Conservation (phyloP, 2,797 vertebrate genomes). For the Hemibagrus guttatus region DNA sequence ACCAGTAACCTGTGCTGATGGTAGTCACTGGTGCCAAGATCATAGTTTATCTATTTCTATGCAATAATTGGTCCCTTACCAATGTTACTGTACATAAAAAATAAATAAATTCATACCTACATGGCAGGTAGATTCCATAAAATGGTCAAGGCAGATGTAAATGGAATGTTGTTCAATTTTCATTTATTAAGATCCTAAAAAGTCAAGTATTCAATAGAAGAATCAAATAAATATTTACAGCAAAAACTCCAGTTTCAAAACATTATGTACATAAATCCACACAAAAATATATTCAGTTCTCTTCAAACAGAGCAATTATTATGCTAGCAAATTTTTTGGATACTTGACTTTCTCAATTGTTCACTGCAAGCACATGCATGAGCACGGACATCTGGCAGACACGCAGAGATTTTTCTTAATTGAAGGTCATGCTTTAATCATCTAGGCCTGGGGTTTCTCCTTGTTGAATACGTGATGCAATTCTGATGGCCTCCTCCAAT, state of each 20-base stretch:
- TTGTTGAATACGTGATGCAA: constrained; percentile 98
- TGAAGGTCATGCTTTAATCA: constrained; percentile 77
- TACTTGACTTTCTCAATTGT: constrained; percentile 65
- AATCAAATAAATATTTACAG: constrained; percentile 70
- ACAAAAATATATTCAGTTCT: constrained; percentile 63
- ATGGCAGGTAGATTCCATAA: not conserved
- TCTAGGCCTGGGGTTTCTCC: constrained; percentile 95
- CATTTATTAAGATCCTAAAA: constrained; percentile 52
- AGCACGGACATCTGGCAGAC: not conserved
- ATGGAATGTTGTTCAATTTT: constrained; percentile 12
- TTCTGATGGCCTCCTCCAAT: constrained; percentile 98
- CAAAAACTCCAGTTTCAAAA: constrained; percentile 79
- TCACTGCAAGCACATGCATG: constrained; percentile 53
- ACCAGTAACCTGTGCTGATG: not conserved
- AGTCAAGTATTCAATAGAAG: constrained; percentile 54
- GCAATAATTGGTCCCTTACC: not conserved
- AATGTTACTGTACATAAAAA: not conserved
- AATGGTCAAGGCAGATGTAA: not conserved
- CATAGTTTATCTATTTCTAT: not conserved
- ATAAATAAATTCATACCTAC: not conserved
- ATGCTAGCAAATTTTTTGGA: constrained; percentile 42
- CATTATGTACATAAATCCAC: constrained; percentile 77
- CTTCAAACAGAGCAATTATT: constrained; percentile 62
- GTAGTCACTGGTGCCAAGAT: not conserved
- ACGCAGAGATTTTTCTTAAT: constrained; percentile 8